Evolutionary conservation across 2,888 invertebrate species (phyloP).

Genomic region (Drosophila aldrichi): DNA sequence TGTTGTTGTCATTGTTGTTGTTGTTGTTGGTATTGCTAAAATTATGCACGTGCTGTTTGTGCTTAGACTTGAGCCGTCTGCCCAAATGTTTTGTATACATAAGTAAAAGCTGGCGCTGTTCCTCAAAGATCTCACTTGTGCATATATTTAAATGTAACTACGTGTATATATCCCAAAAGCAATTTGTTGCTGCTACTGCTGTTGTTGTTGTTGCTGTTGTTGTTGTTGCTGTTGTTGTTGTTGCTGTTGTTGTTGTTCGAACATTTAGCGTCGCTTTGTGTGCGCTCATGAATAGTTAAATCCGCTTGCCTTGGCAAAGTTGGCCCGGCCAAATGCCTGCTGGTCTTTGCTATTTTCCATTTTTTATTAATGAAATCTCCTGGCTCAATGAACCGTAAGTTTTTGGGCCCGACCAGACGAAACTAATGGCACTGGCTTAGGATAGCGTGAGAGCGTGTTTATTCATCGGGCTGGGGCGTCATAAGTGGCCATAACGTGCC

Average conservation of each 20-base stretch:
- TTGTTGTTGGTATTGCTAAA: constrained; percentile 9
- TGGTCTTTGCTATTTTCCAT: constrained; percentile 63
- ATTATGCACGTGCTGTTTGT: constrained; percentile 43
- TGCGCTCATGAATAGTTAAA: constrained; percentile 78
- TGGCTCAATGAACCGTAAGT: constrained; percentile 80
- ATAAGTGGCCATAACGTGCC: constrained; percentile 63
- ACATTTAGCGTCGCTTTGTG: constrained; percentile 54
- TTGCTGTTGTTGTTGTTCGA: constrained; percentile 30
- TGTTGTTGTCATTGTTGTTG: constrained; percentile 16
- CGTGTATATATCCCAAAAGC: constrained; percentile 22
- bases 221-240: constrained; percentile 16
- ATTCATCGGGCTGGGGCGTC: constrained; percentile 29
- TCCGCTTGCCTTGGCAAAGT: constrained; percentile 53
- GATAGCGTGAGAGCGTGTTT: constrained; percentile 48
- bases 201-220: neutral
- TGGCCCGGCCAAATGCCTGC: constrained; percentile 13
- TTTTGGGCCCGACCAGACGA: constrained; percentile 41
- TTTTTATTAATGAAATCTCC: constrained; percentile 82
- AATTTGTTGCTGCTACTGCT: constrained; percentile 1
- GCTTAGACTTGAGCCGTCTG: constrained; percentile 24
- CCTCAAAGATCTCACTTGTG: constrained; percentile 51
- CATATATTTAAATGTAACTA: constrained; percentile 59
- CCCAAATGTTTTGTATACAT: constrained; percentile 33
- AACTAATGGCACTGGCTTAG: constrained; percentile 66
- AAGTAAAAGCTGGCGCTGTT: constrained; percentile 51